A percentile compares a stretch with the other conserved stretches of the same genome.
Evolutionary conservation across 2,113 vertebrate genomes (phyloP).

Genomic region (Coptodon rendalli): DNA sequence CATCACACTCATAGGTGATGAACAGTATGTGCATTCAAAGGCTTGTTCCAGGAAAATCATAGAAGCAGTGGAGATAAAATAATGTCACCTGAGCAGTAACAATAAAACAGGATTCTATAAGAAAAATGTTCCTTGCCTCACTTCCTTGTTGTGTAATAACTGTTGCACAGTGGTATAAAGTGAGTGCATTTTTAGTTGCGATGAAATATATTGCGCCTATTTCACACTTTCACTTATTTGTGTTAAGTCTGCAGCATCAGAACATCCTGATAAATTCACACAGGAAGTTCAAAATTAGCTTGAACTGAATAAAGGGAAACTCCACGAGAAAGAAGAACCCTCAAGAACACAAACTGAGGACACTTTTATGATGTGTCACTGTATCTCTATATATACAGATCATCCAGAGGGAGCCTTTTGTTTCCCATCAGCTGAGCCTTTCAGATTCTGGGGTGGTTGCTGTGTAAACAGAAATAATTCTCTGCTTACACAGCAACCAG

Average conservation of each 20-base stretch:
- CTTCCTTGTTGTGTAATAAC: not conserved
- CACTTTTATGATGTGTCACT: not conserved
- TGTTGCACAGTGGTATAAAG: not conserved
- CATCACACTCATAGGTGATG: not conserved
- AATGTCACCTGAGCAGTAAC: not conserved
- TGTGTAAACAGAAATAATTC: not conserved
- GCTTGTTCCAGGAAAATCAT: not conserved
- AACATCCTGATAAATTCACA: not conserved
- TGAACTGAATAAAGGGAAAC: not conserved
- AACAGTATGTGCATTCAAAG: not conserved
- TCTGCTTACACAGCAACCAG: too few species aligned
- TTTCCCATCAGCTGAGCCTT: not conserved
- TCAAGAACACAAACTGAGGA: not conserved
- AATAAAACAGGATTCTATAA: not conserved
- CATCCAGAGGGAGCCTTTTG: not conserved
- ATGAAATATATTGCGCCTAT: not conserved
- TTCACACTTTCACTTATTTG: not conserved
- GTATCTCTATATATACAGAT: fast-evolving
- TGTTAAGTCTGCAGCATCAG: not conserved
- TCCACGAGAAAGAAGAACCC: not conserved
- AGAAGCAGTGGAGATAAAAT: fast-evolving
- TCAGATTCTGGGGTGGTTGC: not conserved
- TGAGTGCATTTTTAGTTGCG: not conserved
- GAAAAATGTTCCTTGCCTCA: not conserved
- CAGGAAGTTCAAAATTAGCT: not conserved